A percentile compares a stretch with the other conserved stretches of the same genome.
Evolutionary conservation across 2,797 vertebrate species (phyloP).

Genomic region (Galagoides demidoff): DNA sequence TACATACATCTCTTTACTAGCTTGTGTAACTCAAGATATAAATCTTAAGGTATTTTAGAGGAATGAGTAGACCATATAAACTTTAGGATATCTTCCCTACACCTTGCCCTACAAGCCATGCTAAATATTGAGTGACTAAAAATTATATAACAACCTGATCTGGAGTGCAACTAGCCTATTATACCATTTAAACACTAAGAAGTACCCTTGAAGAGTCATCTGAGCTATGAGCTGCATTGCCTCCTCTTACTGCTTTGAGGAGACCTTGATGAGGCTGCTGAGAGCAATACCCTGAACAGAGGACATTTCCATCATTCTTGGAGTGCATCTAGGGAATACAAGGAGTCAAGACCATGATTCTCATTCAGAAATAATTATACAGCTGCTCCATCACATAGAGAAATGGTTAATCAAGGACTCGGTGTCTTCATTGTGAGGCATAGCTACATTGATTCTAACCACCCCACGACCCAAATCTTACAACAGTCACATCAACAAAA

Average conservation of each 20-base stretch:
- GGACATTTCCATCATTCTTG: background rate
- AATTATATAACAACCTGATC: constrained; percentile 14
- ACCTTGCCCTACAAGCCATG: background rate
- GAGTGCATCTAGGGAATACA: background rate
- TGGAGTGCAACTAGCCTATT: background rate
- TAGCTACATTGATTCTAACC: background rate
- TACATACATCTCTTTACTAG: background rate
- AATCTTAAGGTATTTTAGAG: background rate
- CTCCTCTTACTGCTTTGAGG: background rate
- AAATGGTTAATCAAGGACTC: background rate
- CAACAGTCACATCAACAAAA: background rate
- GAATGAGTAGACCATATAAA: background rate
- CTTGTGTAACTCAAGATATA: background rate
- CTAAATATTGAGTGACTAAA: background rate
- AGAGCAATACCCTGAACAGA: background rate
- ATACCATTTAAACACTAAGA: background rate
- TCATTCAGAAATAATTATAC: background rate
- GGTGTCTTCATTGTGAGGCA: background rate
- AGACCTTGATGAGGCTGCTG: background rate
- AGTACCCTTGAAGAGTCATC: background rate
- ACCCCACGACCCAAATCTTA: background rate
- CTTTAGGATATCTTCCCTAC: background rate
- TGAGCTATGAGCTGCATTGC: background rate
- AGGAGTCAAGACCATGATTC: background rate
- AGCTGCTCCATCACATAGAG: background rate